phyloP scores from a whole-genome alignment of 30 jellyfish, hydroid and myxozoan genomes.

The Hydra vulgaris region DNA sequence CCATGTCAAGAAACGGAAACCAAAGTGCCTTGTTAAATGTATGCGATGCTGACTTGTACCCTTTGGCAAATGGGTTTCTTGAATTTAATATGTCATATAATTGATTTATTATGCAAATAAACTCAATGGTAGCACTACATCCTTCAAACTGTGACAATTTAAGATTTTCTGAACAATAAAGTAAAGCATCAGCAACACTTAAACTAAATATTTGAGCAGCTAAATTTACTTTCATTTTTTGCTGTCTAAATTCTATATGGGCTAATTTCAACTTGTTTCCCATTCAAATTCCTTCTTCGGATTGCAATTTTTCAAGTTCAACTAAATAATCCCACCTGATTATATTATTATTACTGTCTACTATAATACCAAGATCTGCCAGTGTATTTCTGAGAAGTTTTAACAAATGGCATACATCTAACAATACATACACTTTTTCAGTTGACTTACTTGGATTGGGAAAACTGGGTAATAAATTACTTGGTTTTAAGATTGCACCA shows the following conservation, averaged over 20 bases:
- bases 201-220: slow-evolving; percentile 62
- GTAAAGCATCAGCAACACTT: slow-evolving; percentile 50
- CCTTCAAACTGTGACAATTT: slow-evolving; percentile 41
- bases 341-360: slow-evolving; percentile 30
- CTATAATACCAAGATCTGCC: slow-evolving; percentile 42
- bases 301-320: slow-evolving; percentile 39
- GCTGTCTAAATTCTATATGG: slow-evolving; percentile 35
- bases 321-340: slow-evolving; percentile 23
- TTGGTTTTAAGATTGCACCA: slow-evolving; percentile 39
- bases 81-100: slow-evolving; percentile 59
- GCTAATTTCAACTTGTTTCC: slow-evolving; percentile 41
- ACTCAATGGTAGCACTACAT: slow-evolving; percentile 44
- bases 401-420: slow-evolving; percentile 78
- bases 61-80: slow-evolving; percentile 60
- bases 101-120: slow-evolving; percentile 35
- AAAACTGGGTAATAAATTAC: slow-evolving; percentile 24
- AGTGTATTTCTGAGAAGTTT: slow-evolving; percentile 51
- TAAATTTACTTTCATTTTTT: slow-evolving; percentile 51
- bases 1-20: slow-evolving; percentile 38
- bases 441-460: slow-evolving; percentile 24
- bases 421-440: slow-evolving; percentile 21
- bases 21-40: slow-evolving; percentile 26
- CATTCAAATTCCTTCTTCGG: slow-evolving; percentile 41
- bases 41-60: slow-evolving; percentile 42
- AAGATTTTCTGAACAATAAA: slow-evolving; percentile 31